Base-by-base conservation (phyloP, 1,140 invertebrate species). In the Pissodes strobi region DNA sequence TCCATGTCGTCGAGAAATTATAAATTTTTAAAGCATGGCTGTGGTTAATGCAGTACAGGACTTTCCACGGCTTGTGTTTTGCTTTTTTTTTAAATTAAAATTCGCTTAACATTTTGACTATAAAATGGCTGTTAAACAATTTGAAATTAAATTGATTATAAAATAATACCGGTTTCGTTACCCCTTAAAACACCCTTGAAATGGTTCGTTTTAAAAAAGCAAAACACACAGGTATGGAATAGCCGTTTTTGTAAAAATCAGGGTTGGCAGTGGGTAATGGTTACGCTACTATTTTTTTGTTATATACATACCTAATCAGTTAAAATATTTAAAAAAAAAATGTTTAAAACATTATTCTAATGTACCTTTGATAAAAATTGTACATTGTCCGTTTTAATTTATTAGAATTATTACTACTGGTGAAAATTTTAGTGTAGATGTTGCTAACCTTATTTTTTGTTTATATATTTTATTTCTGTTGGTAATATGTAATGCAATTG, bases 401-500 rank as follows among this genome's bases (percentile, higher is more conserved):
- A 73, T 74, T 73, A 74, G 74, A 73, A 61, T 70, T 64, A 60
- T 68, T 70, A 63, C 70, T 74, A 69, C 73, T 72, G 74, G 74
- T 74, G 72, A 72, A 76, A 66, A 74, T 73, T 73, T 72, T 67
- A 69, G 46, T 67, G 60, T 72, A 73, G 52, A 64, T 72, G 74
- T 74, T 74, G 72, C 72, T 75, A 74, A 72, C 66, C 72, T 68
- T 67, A 66, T 72, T 64, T 55, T 70, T 75, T 73, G 69, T 76
- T 71, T 72, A 74, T 73, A 76, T 74, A 74, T 76, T 74, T 76
- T 74, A 76, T 76, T 76, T 74, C 72, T 74, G 73, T 76, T 74
- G 69, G 70, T 72, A 46, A 56, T 60, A 58, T 59, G 39, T 60
- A 60, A 66, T 52, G 53, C 62, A 70, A 70, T 69, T 62, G 62